phyloP scores from a whole-genome alignment of 1,140 invertebrate species.

The Eriocheir sinensis region DNA sequence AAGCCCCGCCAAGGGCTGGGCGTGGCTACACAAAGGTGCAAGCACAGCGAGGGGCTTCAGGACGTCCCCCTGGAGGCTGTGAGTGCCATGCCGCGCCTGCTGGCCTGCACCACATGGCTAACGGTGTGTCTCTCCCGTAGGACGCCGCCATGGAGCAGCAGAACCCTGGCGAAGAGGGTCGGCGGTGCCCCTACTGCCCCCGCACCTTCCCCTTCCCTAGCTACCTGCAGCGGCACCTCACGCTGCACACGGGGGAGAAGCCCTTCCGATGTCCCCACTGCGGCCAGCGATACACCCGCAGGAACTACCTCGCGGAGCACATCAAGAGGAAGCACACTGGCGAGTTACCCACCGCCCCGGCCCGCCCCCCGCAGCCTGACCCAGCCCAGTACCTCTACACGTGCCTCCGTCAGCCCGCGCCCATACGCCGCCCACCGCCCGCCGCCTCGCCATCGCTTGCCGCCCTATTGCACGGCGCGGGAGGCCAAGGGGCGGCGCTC shows the following conservation, averaged over 20 bases:
- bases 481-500: background rate
- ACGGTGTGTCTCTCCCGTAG: slow-evolving; percentile 71
- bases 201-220: slow-evolving; percentile 78
- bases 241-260: slow-evolving; percentile 81
- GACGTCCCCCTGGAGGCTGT: background rate
- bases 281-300: slow-evolving; percentile 74
- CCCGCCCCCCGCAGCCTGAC: background rate
- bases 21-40: too few relatives aligned
- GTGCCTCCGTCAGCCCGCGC: background rate
- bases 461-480: background rate
- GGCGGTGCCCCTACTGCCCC: slow-evolving; percentile 72
- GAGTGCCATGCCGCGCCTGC: background rate
- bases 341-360: background rate
- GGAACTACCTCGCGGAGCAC: slow-evolving; percentile 76
- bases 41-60: too few relatives aligned
- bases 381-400: background rate
- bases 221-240: slow-evolving; percentile 78
- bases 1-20: too few relatives aligned
- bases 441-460: background rate
- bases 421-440: background rate
- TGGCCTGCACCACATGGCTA: slow-evolving; percentile 19
- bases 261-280: slow-evolving; percentile 80
- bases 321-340: slow-evolving; percentile 59
- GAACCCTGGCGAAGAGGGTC: slow-evolving; percentile 40
- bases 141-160: slow-evolving; percentile 56